Evolutionary conservation across 2,113 vertebrate genomes (phyloP), one percentile per base, ranked within the genome.

Genomic region (Saguinus midas): DNA sequence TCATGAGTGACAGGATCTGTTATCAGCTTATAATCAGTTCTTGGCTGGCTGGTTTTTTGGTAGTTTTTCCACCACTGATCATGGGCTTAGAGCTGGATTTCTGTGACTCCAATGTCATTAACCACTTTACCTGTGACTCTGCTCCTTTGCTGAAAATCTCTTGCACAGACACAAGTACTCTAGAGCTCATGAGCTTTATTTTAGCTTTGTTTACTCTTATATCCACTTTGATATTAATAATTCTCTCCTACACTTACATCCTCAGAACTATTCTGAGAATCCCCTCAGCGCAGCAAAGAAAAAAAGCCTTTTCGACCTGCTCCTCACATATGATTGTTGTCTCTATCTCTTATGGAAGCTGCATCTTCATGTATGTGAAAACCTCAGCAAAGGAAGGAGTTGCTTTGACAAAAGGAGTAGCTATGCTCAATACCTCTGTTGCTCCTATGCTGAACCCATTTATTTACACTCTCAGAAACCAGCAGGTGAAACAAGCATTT

Each of bases 351-450:
- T 98, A 97, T 14, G 98, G 98, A 57, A 98, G 96, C 52, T 98
- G 97, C 48, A 97, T 98, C 1, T 98, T 98, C 88, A 97, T 98
- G n/a, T 98, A 97, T 1, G 95, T 98, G 55, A 98, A 98, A 17
- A 97, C 97, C 0, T 97, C 96, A 75, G 40, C 73, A 18, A 94
- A 91, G 20, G 98, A 89, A 18, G 95, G 97, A 8, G 82, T 96
- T 48, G 81, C 97, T 37, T 66, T 88, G n/a, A 95, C 98, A 88
- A 98, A 98, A 96, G 83, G 96, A 0, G 66, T 98, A 0, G 98
- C 97, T 52, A 93, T 96, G 35, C 97, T 98, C 57, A 98, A 96
- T 84, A 98, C 97, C 0, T 40, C 98, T 45, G 84, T 97, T 0
- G 96, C 97, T n/a, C 97, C 97, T 40, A 76, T 97, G 79, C 76